phyloP scores from a whole-genome alignment of 2,888 invertebrate species.

The Sinohyriopsis cumingii region DNA sequence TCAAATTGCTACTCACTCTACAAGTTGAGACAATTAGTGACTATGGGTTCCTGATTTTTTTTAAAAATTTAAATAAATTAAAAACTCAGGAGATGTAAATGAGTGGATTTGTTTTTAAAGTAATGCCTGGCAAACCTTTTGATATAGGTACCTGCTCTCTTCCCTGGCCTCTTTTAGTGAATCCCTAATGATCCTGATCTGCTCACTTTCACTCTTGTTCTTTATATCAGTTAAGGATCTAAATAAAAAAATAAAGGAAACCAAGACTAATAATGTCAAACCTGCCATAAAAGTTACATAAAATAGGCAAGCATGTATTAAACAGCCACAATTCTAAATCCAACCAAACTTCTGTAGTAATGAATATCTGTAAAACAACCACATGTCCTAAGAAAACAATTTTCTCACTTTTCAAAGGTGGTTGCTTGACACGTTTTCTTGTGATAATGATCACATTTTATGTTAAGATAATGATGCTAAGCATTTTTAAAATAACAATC shows the following conservation, averaged over 20 bases:
- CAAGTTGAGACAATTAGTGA: not conserved
- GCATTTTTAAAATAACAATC: no score
- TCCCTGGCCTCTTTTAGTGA: conserved; percentile 38
- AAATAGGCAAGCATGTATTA: not conserved
- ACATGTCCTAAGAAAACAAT: no score
- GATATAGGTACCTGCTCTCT: conserved; percentile 38
- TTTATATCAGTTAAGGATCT: conserved; percentile 48
- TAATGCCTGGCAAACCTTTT: not conserved
- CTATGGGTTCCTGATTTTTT: conserved; percentile 8
- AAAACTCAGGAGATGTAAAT: no score
- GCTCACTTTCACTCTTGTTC: conserved; percentile 43
- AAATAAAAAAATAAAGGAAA: conserved; percentile 7
- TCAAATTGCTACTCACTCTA: no score
- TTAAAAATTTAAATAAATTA: not conserved
- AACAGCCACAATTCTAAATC: no score
- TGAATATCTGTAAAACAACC: no score
- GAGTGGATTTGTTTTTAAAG: conserved; percentile 2
- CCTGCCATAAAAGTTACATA: not conserved
- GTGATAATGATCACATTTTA: no score
- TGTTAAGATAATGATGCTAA: no score
- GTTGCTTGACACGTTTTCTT: no score
- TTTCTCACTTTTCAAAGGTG: no score
- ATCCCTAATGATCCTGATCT: conserved; percentile 37
- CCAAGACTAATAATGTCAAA: no score
- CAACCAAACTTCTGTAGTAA: no score